Conservation (phyloP, 2,113 vertebrate species). For the Ciconia boyciana region DNA sequence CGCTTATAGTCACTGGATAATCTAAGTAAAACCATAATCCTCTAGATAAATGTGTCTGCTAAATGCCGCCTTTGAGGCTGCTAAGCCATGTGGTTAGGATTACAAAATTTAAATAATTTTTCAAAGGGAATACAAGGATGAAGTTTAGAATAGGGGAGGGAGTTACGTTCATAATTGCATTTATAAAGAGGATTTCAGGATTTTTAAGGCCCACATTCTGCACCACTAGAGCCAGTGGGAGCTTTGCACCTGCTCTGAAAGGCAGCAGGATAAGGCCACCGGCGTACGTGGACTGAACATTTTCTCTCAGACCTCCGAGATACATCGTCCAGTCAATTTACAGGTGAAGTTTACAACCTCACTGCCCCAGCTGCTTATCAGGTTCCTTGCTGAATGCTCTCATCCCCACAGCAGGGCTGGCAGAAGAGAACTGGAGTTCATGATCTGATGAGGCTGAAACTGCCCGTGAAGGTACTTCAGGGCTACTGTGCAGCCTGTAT, state of each 20-base stretch:
- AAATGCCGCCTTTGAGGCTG: not conserved
- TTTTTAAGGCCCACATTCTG: not conserved
- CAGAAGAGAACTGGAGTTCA: not conserved
- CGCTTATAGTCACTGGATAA: not conserved
- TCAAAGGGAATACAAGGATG: not conserved
- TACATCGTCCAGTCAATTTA: not conserved
- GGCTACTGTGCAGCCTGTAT: not conserved
- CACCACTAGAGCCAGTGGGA: not conserved
- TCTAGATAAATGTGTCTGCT: not conserved
- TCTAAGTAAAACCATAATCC: not conserved
- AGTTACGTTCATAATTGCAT: not conserved
- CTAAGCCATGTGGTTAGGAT: not conserved
- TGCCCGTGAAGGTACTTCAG: not conserved
- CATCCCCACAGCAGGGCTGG: not conserved
- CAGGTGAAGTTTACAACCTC: not conserved
- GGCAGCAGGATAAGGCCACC: not conserved
- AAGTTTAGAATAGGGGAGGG: not conserved
- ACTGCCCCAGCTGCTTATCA: not conserved
- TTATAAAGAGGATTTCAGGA: not conserved
- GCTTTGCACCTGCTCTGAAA: not conserved
- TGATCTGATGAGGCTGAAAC: not conserved
- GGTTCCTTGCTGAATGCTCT: not conserved
- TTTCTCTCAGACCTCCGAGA: not conserved
- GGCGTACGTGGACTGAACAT: not conserved
- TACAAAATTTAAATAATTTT: not conserved